Evolutionary conservation across 2,888 invertebrate genomes (phyloP).

Genomic region (Carcina quercana): DNA sequence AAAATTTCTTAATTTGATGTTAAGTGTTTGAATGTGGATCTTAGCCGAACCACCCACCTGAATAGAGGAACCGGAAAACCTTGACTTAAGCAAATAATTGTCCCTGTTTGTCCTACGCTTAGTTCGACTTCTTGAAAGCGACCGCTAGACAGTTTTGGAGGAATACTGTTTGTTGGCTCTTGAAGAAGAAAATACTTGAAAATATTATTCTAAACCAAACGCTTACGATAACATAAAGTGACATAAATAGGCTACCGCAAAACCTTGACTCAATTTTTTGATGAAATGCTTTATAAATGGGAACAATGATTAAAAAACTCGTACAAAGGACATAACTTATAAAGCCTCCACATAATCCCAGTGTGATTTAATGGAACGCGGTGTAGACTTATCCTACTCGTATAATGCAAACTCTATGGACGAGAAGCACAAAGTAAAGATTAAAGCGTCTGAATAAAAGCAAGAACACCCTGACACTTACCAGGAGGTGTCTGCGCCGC

Average conservation of each 20-base stretch:
- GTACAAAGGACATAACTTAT: constrained; percentile 23
- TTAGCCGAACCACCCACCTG: constrained; percentile 79
- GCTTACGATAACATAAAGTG: constrained; percentile 20
- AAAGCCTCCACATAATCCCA: constrained; percentile 32
- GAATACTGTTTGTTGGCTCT: constrained; percentile 81
- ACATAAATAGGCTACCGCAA: constrained; percentile 4
- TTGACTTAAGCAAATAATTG: constrained; percentile 82
- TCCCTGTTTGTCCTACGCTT: constrained; percentile 35
- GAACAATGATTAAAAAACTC: constrained; percentile 23
- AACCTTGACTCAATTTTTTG: constrained; percentile 17
- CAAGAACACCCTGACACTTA: constrained; percentile 74
- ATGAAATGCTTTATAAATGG: constrained; percentile 12
- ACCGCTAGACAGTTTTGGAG: constrained; percentile 76
- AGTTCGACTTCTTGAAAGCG: constrained; percentile 69
- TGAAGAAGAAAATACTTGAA: constrained; percentile 36
- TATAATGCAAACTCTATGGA: constrained; percentile 46
- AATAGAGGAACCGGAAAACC: constrained; percentile 82
- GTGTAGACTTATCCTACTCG: constrained; percentile 15
- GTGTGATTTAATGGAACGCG: constrained; percentile 20
- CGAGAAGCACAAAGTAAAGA: constrained; percentile 72
- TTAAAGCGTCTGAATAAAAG: constrained; percentile 67
- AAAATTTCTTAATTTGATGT: background rate
- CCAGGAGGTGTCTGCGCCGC: constrained; percentile 69
- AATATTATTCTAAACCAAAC: constrained; percentile 13
- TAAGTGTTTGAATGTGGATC: too few relatives aligned